These are phyloP conservation scores for Hypotaenidia okinawae DNA, from an alignment of 2,797 vertebrate species.

Conservation along the genomic window DNA sequence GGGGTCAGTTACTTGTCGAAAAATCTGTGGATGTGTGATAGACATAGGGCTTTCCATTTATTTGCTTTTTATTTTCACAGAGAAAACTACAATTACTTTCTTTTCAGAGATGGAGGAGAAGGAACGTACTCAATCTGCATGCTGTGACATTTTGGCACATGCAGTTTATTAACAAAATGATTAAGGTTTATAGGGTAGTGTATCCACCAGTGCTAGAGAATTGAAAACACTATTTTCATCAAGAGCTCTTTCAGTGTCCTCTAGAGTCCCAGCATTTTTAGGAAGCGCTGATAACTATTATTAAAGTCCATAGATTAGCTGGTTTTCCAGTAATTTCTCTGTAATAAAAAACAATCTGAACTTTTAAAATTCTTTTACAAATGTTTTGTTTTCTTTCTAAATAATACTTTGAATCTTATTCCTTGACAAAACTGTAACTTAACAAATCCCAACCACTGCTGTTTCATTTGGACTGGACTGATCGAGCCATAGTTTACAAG, in stretches of 20 bases:
- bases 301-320: neutral
- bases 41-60: neutral
- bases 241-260: neutral
- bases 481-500: neutral
- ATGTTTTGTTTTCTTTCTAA: neutral
- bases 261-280: neutral
- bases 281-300: neutral
- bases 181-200: neutral
- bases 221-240: neutral
- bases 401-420: neutral
- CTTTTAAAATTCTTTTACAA: neutral
- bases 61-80: neutral
- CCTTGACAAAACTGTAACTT: neutral
- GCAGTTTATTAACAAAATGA: neutral
- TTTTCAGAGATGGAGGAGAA: neutral
- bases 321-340: neutral
- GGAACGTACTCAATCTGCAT: neutral
- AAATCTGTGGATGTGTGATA: conserved; percentile 8
- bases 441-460: neutral
- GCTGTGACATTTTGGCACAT: neutral
- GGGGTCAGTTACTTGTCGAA: neutral
- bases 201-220: conserved; percentile 11
- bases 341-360: neutral
- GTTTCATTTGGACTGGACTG: neutral
- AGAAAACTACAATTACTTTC: conserved; percentile 5